phyloP scores from a whole-genome alignment of 2,888 invertebrate genomes.

The Leptopilina syphax region DNA sequence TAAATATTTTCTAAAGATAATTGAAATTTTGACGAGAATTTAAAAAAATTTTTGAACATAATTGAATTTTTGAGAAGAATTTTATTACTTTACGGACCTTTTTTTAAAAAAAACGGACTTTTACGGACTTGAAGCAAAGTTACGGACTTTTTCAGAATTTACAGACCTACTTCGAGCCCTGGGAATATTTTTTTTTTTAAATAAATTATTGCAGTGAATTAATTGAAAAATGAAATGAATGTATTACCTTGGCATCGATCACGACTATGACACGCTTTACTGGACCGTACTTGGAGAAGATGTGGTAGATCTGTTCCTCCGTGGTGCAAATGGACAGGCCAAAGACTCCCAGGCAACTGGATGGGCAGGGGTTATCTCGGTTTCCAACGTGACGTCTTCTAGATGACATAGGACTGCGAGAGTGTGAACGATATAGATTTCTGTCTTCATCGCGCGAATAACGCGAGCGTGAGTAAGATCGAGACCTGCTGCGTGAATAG shows the following conservation, averaged over 20 bases:
- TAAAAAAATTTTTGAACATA: no score
- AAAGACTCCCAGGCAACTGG: slow-evolving; percentile 95
- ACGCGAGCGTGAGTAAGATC: slow-evolving; percentile 78
- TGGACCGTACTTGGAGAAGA: slow-evolving; percentile 94
- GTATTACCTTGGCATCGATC: slow-evolving; percentile 92
- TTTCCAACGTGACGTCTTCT: slow-evolving; percentile 88
- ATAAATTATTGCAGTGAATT: slow-evolving; percentile 4
- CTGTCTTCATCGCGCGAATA: slow-evolving; percentile 81
- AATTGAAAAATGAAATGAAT: no score
- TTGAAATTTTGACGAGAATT: no score
- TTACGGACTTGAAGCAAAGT: no score
- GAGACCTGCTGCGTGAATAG: slow-evolving; percentile 83
- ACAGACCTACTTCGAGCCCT: no score
- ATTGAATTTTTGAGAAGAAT: no score
- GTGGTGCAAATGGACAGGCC: slow-evolving; percentile 95
- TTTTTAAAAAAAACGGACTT: no score
- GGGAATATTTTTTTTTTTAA: neutral
- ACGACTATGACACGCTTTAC: slow-evolving; percentile 96
- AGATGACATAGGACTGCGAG: slow-evolving; percentile 90
- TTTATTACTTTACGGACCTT: no score
- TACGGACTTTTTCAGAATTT: no score
- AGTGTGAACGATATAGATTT: slow-evolving; percentile 82
- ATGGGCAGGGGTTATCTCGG: slow-evolving; percentile 91
- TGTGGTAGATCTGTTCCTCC: slow-evolving; percentile 93
- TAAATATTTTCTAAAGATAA: no score